Percentiles rank a stretch among this genome's conserved stretches.
phyloP scores from a whole-genome alignment of 35 echinoderm and acorn worm genomes.

The Eucidaris tribuloides region DNA sequence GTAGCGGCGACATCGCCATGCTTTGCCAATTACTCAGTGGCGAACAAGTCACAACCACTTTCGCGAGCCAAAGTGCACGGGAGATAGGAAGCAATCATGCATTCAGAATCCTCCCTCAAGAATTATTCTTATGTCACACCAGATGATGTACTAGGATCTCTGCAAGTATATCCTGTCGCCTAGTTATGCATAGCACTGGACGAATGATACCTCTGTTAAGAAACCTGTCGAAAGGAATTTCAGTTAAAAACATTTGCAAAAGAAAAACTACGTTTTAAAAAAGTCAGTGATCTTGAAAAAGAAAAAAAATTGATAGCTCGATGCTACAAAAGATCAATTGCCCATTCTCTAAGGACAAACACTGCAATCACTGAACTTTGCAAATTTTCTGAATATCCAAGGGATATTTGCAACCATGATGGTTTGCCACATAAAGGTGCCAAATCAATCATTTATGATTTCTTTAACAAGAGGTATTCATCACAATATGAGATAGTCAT shows the following conservation, averaged over 20 bases:
- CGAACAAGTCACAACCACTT: too few species aligned
- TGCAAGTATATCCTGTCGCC: too few species aligned
- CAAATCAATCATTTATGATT: not conserved
- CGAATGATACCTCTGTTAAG: not conserved
- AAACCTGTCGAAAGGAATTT: not conserved
- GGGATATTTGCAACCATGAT: not conserved
- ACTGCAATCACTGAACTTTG: not conserved
- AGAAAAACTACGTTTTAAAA: not conserved
- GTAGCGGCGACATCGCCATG: too few species aligned
- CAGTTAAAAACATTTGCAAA: not conserved
- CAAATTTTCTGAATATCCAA: not conserved
- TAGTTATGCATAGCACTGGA: not conserved
- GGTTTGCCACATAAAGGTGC: conserved; percentile 6
- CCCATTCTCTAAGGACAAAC: not conserved
- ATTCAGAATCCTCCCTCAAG: too few species aligned
- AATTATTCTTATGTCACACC: too few species aligned
- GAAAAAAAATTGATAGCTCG: not conserved
- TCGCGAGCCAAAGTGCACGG: too few species aligned
- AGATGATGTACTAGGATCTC: too few species aligned
- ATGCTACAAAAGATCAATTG: not conserved
- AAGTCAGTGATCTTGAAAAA: conserved; percentile 1
- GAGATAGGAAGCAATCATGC: too few species aligned
- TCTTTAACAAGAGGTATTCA: not conserved
- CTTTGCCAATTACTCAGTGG: too few species aligned
- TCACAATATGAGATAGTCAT: not conserved